phyloP scores from a whole-genome alignment of 2,888 invertebrate species.

The Cheilosia vulpina region DNA sequence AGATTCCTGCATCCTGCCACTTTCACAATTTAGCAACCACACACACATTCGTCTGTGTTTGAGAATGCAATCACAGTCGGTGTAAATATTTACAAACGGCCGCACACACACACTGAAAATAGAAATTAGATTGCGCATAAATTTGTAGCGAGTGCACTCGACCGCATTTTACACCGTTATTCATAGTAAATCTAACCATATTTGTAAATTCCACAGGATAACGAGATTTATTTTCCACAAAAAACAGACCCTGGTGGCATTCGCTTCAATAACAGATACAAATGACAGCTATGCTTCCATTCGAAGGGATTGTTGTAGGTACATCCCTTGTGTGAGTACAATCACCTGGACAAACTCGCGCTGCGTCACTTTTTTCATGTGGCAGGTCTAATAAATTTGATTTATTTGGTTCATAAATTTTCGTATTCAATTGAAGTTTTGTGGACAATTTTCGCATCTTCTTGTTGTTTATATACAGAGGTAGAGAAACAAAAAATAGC shows the following conservation, averaged over 20 bases:
- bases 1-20: not conserved
- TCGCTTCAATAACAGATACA: constrained; percentile 21
- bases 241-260: constrained; percentile 1
- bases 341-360: constrained; percentile 35
- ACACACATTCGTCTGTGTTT: not conserved
- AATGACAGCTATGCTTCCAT: constrained; percentile 33
- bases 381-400: constrained; percentile 63
- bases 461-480: not conserved
- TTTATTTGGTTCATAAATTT: constrained; percentile 67
- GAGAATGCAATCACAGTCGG: constrained; percentile 5
- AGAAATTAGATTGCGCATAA: constrained; percentile 3
- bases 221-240: not conserved
- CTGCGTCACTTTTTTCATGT: not conserved
- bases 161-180: not conserved
- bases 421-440: constrained; percentile 60
- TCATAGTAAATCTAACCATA: too few species aligned
- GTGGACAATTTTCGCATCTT: constrained; percentile 45
- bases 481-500: not conserved
- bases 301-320: not conserved
- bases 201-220: too few species aligned
- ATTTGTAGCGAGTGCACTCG: not conserved
- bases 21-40: not conserved
- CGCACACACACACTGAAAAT: not conserved
- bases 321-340: constrained; percentile 8
- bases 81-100: not conserved